phyloP scores from a whole-genome alignment of 2,113 vertebrate genomes.

The Puntigrus tetrazona region DNA sequence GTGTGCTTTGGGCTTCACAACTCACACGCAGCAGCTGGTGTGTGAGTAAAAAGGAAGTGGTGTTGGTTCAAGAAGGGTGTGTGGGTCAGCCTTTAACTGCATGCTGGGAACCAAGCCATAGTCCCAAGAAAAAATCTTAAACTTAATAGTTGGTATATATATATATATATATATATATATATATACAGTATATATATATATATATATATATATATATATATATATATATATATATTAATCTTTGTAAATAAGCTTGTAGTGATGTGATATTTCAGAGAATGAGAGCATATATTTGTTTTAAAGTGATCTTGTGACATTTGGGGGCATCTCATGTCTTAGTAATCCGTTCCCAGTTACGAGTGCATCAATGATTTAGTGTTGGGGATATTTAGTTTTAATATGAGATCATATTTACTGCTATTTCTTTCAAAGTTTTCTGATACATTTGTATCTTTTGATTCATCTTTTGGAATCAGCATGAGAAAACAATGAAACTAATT shows the following conservation, averaged over 20 bases:
- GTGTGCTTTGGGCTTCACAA: not conserved
- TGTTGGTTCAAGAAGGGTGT: conserved; percentile 4
- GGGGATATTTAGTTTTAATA: not conserved
- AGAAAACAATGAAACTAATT: not conserved
- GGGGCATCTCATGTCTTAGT: not conserved
- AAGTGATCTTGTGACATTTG: not conserved
- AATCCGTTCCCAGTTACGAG: not conserved
- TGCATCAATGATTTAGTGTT: not conserved
- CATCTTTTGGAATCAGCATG: not conserved
- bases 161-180: too few species aligned
- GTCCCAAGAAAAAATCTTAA: too few species aligned
- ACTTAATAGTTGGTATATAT: too few species aligned
- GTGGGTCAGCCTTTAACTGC: not conserved
- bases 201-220: too few species aligned
- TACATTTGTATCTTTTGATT: not conserved
- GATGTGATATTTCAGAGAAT: not conserved
- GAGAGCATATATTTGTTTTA: not conserved
- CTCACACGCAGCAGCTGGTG: not conserved
- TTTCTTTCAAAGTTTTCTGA: not conserved
- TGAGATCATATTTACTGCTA: not conserved
- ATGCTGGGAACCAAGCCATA: not conserved
- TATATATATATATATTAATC: too few species aligned
- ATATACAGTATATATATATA: too few species aligned
- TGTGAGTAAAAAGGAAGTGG: conserved; percentile 36
- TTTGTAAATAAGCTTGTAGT: not conserved